Base-by-base conservation (phyloP, 2,797 vertebrate genomes). In the Enteromius unitaeniatus region DNA sequence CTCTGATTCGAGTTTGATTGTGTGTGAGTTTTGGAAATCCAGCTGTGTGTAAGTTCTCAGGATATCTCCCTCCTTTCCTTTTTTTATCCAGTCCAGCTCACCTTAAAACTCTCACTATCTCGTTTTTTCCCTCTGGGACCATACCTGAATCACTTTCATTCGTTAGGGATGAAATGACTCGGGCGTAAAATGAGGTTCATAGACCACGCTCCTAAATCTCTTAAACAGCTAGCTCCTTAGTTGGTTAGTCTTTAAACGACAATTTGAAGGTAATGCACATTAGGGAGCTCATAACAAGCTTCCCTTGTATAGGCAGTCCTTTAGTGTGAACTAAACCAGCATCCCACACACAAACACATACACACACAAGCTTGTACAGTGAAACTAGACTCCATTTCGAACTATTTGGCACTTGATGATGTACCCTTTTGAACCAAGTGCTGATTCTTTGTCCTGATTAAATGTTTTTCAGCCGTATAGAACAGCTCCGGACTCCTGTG, bases 11-110 rank as follows among this genome's bases (percentile, higher is more conserved):
- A 45, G 64, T 73, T 67, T 47, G 77, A 78, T 64, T 55, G 70
- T 80, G 51, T 78, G 49, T 68, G 65, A 73, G 42, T 78, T 75
- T 69, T 10, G 13, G 31, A 78, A 75, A 60, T 80, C 23, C 64
- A 73, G 82, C 78, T 65, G 84, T 80, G 81, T 83, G 78, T 17
- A 77, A 76, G 72, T 81, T 86, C 85, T 84, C 87, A 88, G 85
- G 79, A 86, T 83, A 28, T 79, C 19, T 70, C 69, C 19, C 26
- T 81, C 26, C 55, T 34, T 19, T 69, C 77, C 55, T 84, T 53
- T 85, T 37, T 60, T 10, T 84, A 45, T 81, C 69, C 62, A 79
- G 86, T 84, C 84, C 84, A 86, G 74, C 75, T 79, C 74, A 86
- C 75, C 79, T 82, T 83, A 74, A 70, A 28, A 3, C 23, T 21